Base-by-base conservation (phyloP, 2,797 vertebrate genomes). In the Hippocampus kuda region DNA sequence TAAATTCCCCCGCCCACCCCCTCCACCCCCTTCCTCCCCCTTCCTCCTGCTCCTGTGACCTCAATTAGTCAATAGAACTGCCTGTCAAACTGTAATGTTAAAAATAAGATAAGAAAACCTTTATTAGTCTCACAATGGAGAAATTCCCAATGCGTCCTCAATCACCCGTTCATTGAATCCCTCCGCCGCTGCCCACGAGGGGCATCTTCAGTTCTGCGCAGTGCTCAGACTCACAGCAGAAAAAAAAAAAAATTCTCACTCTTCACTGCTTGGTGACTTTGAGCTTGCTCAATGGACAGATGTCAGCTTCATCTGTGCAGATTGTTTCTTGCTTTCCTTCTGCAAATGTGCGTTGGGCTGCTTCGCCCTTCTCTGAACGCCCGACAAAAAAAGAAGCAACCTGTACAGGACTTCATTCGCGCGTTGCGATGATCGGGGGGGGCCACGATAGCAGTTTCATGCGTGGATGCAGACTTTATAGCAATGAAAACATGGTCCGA, bases 211-310 rank as follows among this genome's bases (percentile, higher is more conserved):
- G 0, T 63, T 24, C 56, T 53, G 69, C 49, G 59, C 56, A 48
- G 56, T 48, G 61, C 66, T 41, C 65, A 65, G 67, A 75, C 18
- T 75, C 72, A 46, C 72, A 49, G 30, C 71, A 76, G 77, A 68
- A 70, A 83, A 38, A 68, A 68, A 83, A 42, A 34, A 38, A 38
- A 38, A 77, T 82, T 51, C 81, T 84, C 41, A 62, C 48, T 41
- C 3, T 48, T 56, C 34, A 44, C 13, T 22, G 16, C 73, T 70
- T 69, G 16, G 49, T 44, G 63, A 41, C 71, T 66, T 75, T 70
- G 75, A 76, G 72, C 76, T 73, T 77, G 70, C 71, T 81, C 38
- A 77, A 80, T 73, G 68, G 48, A 71, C 34, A 74, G 51, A 74
- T 69, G 22, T 26, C 38, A 2, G 22, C 8, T 54, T 54, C 53